These are phyloP conservation scores for Globia sparganii DNA, from an alignment of 2,888 invertebrate species.

Conservation along the genomic window DNA sequence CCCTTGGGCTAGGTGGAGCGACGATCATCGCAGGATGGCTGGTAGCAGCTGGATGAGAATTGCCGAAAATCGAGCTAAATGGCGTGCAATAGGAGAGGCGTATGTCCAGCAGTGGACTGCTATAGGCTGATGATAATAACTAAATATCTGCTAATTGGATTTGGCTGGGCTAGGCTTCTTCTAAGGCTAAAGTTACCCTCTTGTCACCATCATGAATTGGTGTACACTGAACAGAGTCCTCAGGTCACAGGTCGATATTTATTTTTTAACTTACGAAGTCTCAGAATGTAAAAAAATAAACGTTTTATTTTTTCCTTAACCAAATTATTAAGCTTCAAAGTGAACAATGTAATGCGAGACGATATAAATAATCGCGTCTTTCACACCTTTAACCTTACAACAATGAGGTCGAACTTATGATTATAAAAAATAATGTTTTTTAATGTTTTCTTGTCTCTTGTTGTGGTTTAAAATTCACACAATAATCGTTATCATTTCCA, in stretches of 20 bases:
- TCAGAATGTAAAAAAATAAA: neutral
- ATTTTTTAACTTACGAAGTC: neutral
- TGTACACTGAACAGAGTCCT: no score
- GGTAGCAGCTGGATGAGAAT: no score
- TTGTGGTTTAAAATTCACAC: constrained; percentile 57
- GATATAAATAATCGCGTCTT: constrained; percentile 45
- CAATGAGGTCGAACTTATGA: constrained; percentile 60
- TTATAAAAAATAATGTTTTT: constrained; percentile 40
- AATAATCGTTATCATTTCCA: constrained; percentile 56
- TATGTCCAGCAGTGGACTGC: no score
- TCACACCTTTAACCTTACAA: constrained; percentile 59
- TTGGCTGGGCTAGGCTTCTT: neutral
- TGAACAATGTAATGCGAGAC: constrained; percentile 57
- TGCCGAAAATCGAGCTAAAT: no score
- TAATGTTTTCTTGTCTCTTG: constrained; percentile 43
- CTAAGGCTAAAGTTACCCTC: neutral
- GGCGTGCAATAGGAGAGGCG: no score
- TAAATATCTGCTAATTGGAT: neutral
- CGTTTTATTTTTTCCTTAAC: neutral
- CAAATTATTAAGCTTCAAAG: constrained; percentile 15
- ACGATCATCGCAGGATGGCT: no score
- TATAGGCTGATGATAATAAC: no score
- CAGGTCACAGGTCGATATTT: no score
- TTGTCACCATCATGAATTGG: neutral
- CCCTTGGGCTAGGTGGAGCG: no score